Evolutionary conservation across 2,797 vertebrate genomes (phyloP).

Genomic region (Loris lydekkerianus): DNA sequence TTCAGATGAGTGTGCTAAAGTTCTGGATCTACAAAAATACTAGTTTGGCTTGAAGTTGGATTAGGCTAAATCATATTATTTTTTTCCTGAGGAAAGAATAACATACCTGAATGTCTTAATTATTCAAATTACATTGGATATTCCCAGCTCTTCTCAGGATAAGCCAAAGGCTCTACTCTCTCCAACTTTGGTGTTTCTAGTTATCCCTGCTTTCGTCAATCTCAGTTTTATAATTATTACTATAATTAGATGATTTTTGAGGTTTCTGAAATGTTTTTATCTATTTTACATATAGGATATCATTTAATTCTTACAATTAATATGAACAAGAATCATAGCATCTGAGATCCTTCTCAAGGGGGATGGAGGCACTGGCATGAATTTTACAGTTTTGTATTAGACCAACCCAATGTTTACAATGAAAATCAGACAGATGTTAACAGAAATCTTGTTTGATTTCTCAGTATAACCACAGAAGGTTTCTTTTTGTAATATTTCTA

Average conservation of each 20-base stretch:
- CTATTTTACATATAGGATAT: background rate
- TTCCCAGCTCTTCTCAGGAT: background rate
- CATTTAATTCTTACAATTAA: background rate
- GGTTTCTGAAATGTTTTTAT: background rate
- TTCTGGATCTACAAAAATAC: background rate
- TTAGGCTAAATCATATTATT: background rate
- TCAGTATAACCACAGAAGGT: background rate
- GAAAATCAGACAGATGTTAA: background rate
- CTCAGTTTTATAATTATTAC: background rate
- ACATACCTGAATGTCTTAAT: background rate
- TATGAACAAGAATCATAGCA: background rate
- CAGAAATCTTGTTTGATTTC: background rate
- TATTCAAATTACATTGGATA: constrained; percentile 13
- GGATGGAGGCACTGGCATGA: background rate
- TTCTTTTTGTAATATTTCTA: background rate
- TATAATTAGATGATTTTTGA: background rate
- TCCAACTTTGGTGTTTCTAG: background rate
- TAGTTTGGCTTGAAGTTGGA: background rate
- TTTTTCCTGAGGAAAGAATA: constrained; percentile 19
- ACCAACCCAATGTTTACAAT: background rate
- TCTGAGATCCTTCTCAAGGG: background rate
- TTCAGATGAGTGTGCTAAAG: background rate
- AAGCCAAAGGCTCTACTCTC: background rate
- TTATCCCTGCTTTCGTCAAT: background rate
- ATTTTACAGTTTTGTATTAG: background rate